Evolutionary conservation across 2,113 vertebrate species (phyloP).

Genomic region (Ia io): DNA sequence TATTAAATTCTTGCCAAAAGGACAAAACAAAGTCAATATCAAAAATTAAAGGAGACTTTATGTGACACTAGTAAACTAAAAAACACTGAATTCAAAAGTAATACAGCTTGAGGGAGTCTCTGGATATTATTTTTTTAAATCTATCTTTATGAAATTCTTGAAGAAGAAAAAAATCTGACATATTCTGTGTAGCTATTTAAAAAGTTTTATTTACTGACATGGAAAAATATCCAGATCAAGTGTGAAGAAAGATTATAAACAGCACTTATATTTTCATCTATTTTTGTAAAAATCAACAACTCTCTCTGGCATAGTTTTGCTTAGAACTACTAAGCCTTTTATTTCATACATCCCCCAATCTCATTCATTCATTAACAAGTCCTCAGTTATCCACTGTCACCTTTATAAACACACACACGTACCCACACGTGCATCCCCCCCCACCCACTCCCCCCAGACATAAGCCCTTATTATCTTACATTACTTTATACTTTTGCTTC

Average conservation of each 20-base stretch:
- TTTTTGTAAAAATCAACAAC: background rate
- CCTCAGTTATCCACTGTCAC: background rate
- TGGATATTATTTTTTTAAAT: constrained; percentile 4
- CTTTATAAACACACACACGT: background rate
- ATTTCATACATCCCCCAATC: background rate
- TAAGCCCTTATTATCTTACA: background rate
- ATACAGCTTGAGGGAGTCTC: background rate
- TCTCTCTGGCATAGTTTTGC: constrained; percentile 59
- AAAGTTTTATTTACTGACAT: constrained; percentile 32
- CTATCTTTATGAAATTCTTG: constrained; percentile 2
- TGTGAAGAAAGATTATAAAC: background rate
- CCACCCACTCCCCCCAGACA: too few relatives aligned
- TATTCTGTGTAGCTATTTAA: constrained; percentile 26
- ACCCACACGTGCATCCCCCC: background rate
- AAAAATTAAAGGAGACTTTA: constrained; percentile 57
- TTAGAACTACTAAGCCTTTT: constrained; percentile 72
- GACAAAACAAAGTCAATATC: constrained; percentile 54
- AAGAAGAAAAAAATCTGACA: background rate
- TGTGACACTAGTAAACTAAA: constrained; percentile 47
- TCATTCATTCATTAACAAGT: background rate
- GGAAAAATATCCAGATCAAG: constrained; percentile 31
- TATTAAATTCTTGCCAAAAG: constrained; percentile 59
- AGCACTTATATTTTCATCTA: background rate
- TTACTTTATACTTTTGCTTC: constrained; percentile 78
- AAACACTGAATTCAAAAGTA: constrained; percentile 30